A percentile compares a stretch with the other conserved stretches of the same genome.
Conservation (phyloP, 2,888 invertebrate genomes). For the Napeogenes inachia region DNA sequence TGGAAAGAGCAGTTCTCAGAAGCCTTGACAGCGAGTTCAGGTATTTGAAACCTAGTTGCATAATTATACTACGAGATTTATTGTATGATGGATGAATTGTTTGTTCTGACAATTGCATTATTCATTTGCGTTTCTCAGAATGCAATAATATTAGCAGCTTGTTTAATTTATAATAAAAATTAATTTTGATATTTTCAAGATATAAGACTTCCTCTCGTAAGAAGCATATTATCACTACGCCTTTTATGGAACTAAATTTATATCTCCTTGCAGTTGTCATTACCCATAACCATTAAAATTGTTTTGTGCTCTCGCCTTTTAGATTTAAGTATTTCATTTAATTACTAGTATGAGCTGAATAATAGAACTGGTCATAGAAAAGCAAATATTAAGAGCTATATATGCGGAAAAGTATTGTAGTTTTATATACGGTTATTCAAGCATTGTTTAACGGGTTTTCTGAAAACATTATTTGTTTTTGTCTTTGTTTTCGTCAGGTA, state of each 20-base stretch:
- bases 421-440: neutral
- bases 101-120: no score
- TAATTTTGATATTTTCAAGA: no score
- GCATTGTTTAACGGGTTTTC: neutral
- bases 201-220: no score
- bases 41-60: constrained; percentile 57
- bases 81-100: no score
- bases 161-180: no score
- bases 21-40: constrained; percentile 95
- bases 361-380: neutral
- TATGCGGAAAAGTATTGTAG: neutral
- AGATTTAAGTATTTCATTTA: neutral
- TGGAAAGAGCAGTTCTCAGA: constrained; percentile 99
- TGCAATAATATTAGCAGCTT: no score
- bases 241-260: no score
- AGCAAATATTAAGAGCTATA: neutral
- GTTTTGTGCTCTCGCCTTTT: no score
- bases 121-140: no score
- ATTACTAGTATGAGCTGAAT: neutral
- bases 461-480: neutral
- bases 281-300: no score
- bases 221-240: no score
- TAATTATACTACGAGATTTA: neutral
- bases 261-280: no score
- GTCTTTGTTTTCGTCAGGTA: neutral